Conservation (phyloP, 2,113 vertebrate species). For the Platysternon megacephalum region DNA sequence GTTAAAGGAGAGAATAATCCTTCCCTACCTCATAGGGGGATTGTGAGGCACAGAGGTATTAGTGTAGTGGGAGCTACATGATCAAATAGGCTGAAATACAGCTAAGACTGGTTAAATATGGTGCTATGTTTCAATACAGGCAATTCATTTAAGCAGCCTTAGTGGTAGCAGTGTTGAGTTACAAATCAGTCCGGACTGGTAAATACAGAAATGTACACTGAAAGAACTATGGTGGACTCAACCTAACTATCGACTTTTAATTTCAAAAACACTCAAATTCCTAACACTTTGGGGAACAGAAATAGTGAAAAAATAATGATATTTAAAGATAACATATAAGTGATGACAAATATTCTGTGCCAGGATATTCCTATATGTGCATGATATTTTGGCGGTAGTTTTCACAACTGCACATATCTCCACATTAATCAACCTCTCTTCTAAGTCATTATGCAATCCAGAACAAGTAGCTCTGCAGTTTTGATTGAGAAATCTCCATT, state of each 20-base stretch:
- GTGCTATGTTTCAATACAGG: slow-evolving; percentile 67
- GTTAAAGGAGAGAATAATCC: slow-evolving; percentile 52
- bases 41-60: slow-evolving; percentile 40
- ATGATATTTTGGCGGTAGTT: background rate
- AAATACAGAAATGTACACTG: slow-evolving; percentile 15
- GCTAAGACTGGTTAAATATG: slow-evolving; percentile 55
- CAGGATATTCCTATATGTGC: fast-evolving
- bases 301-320: background rate
- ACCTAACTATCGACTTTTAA: background rate
- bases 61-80: slow-evolving; percentile 29
- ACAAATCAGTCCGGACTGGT: slow-evolving; percentile 23
- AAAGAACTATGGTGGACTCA: background rate
- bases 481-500: background rate
- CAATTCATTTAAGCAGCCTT: slow-evolving; percentile 49
- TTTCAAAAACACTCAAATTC: background rate
- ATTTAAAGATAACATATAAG: background rate
- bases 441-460: background rate
- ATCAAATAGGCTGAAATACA: slow-evolving; percentile 46
- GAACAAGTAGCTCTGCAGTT: background rate
- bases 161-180: slow-evolving; percentile 42
- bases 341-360: background rate
- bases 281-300: background rate
- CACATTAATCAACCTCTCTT: background rate
- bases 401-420: background rate
- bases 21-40: slow-evolving; percentile 55